Evolutionary conservation across 92 coral and sea anemone genomes (phyloP), one percentile per base, ranked within the genome.

Genomic region (Palythoa caribaeorum): DNA sequence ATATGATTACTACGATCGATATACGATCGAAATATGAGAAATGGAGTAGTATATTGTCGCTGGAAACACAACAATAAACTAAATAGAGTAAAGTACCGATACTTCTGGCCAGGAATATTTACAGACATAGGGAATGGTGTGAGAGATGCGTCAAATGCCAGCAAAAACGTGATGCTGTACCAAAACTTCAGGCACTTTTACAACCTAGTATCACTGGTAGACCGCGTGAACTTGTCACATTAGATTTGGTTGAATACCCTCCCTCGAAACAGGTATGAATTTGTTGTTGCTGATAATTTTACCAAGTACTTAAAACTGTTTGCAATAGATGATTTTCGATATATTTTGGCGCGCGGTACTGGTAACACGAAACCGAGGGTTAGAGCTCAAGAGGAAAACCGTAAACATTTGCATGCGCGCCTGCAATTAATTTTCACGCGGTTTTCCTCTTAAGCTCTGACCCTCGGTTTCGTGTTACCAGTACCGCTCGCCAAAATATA

Each of bases 221-320:
- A 38, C 79, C 90, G 2, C 77, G 85, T 51, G 85, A 87, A 71
- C 68, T 87, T 21, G 90, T 87, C 21, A 78, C 89, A 14, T 55
- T 75, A 80, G 89, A 78, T 78, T 50, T 87, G 37, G 86, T 87
- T 52, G 84, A 86, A 14, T 86, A 86, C 52, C 50, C 75, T n/a
- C 72, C 36, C 66, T 40, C 65, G 47, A 38, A 68, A 84, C 71
- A 73, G 88, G 35, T 84, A 84, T 71, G 73, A 47, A 40, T 70
- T 57, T 20, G 87, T 83, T 20, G 76, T 84, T 11, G 39, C 52
- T 54, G 89, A 86, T 54, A 77, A 86, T 75, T 86, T 86, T 44
- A 86, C 89, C 44, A 86, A 86, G 53, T 86, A 79, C 72, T 38
- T 85, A 54, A 72, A 85, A 75, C 2, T 85, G 73, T 85, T 85